A percentile compares a stretch with the other conserved stretches of the same genome.
These are phyloP conservation scores for Drosophila merina DNA, from an alignment of 2,888 invertebrate species.

Conservation along the genomic window DNA sequence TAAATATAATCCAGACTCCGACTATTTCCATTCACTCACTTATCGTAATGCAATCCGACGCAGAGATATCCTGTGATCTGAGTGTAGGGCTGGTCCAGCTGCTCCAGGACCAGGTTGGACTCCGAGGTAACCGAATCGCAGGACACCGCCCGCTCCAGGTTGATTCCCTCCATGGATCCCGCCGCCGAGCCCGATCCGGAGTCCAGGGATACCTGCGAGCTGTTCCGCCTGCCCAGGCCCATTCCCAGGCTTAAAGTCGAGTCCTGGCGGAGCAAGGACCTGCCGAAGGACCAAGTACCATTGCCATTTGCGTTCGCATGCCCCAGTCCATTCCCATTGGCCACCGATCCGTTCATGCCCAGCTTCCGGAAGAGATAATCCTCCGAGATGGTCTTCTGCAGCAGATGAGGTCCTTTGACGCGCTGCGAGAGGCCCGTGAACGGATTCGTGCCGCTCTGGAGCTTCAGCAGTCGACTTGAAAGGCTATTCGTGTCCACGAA, in stretches of 20 bases:
- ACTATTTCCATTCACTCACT: constrained; percentile 85
- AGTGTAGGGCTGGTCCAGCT: constrained; percentile 88
- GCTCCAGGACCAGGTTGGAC: constrained; percentile 89
- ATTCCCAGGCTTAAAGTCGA: constrained; percentile 77
- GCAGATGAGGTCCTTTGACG: constrained; percentile 80
- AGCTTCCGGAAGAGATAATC: constrained; percentile 82
- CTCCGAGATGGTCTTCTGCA: constrained; percentile 84
- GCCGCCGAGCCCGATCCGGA: constrained; percentile 55
- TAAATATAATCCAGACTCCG: neutral
- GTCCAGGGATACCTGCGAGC: constrained; percentile 81
- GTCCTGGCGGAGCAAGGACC: constrained; percentile 80
- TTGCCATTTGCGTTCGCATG: constrained; percentile 47
- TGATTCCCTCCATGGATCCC: constrained; percentile 80
- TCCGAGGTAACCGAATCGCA: constrained; percentile 93
- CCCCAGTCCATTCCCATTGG: constrained; percentile 31
- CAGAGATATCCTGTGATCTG: constrained; percentile 90
- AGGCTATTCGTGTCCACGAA: constrained; percentile 64
- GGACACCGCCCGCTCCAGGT: constrained; percentile 87
- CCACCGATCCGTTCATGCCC: constrained; percentile 51
- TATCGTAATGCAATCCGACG: constrained; percentile 91
- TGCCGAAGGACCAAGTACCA: constrained; percentile 81
- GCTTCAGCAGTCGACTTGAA: constrained; percentile 68
- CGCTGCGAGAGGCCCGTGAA: constrained; percentile 79
- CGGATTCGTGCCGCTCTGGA: constrained; percentile 72
- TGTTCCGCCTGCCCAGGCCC: constrained; percentile 80